A percentile compares a stretch with the other conserved stretches of the same genome.
Conservation (phyloP, 1,140 invertebrate species). For the Conopomorpha cramerella region DNA sequence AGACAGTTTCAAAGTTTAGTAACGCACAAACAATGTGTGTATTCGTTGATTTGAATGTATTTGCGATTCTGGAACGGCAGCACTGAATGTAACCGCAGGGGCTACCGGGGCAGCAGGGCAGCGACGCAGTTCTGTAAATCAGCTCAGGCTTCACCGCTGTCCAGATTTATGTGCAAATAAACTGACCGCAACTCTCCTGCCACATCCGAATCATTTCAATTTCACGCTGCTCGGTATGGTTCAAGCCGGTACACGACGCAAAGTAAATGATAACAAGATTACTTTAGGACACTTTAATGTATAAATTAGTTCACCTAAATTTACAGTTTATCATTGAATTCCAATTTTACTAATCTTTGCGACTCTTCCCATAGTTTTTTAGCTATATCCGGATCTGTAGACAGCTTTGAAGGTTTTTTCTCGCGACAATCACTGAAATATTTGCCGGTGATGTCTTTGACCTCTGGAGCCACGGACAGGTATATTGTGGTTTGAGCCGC, state of each 20-base stretch:
- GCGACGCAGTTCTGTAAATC: no score
- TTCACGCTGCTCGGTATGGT: conserved; percentile 25
- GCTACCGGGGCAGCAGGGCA: no score
- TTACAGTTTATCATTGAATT: not conserved
- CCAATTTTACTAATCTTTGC: conserved; percentile 42
- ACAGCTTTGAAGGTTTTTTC: conserved; percentile 32
- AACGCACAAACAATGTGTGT: no score
- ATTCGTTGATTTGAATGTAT: no score
- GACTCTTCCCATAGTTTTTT: conserved; percentile 50
- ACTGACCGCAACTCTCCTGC: conserved; percentile 23
- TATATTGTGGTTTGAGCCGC: conserved; percentile 66
- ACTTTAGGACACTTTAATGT: not conserved
- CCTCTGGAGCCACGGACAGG: conserved; percentile 59
- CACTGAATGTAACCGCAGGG: no score
- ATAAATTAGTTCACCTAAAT: not conserved
- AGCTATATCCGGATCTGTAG: conserved; percentile 35
- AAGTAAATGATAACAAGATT: not conserved
- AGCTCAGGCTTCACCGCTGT: conserved; percentile 21
- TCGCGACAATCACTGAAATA: conserved; percentile 65
- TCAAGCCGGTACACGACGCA: conserved; percentile 10
- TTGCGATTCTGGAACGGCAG: no score
- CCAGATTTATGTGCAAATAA: conserved; percentile 41
- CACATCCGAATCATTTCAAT: conserved; percentile 29
- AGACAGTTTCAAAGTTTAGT: no score
- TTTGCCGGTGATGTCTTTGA: conserved; percentile 58